Conservation (phyloP, 1,140 invertebrate genomes). For the Branchinecta lindahli region DNA sequence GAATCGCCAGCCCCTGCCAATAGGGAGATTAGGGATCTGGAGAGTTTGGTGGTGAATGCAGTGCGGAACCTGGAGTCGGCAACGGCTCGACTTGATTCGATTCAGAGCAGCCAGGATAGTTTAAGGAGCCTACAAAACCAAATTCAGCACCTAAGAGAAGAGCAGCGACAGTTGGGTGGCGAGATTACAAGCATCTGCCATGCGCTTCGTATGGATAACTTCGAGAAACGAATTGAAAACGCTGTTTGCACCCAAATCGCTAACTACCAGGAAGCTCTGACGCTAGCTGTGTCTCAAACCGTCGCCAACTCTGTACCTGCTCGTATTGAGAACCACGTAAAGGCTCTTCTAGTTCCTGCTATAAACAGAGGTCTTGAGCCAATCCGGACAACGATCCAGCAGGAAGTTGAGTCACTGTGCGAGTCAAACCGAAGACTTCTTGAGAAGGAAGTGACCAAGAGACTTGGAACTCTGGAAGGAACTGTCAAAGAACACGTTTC, state of each 20-base stretch:
- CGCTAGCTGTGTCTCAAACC: slow-evolving; percentile 27
- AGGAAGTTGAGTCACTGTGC: background rate
- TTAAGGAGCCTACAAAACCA: slow-evolving; percentile 9
- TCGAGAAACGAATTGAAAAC: slow-evolving; percentile 22
- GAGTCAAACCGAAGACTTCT: background rate
- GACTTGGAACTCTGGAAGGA: slow-evolving; percentile 37
- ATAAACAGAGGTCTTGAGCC: slow-evolving; percentile 18
- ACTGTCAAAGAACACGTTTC: slow-evolving; percentile 58
- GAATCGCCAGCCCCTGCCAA: background rate
- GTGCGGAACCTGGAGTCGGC: background rate
- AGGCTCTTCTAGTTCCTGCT: slow-evolving; percentile 25
- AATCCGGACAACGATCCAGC: background rate
- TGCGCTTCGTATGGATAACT: slow-evolving; percentile 26
- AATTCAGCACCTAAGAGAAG: background rate
- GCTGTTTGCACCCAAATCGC: slow-evolving; percentile 15
- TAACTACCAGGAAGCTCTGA: slow-evolving; percentile 22
- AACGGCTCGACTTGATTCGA: background rate
- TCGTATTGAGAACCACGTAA: slow-evolving; percentile 28
- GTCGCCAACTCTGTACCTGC: slow-evolving; percentile 26
- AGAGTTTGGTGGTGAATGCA: background rate
- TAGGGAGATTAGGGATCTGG: background rate
- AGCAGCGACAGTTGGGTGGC: background rate
- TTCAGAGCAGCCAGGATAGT: background rate
- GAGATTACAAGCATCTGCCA: slow-evolving; percentile 17
- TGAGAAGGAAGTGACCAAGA: slow-evolving; percentile 2